Base-by-base conservation (phyloP, 2,113 vertebrate genomes). In the Speoplatyrhinus poulsoni region DNA sequence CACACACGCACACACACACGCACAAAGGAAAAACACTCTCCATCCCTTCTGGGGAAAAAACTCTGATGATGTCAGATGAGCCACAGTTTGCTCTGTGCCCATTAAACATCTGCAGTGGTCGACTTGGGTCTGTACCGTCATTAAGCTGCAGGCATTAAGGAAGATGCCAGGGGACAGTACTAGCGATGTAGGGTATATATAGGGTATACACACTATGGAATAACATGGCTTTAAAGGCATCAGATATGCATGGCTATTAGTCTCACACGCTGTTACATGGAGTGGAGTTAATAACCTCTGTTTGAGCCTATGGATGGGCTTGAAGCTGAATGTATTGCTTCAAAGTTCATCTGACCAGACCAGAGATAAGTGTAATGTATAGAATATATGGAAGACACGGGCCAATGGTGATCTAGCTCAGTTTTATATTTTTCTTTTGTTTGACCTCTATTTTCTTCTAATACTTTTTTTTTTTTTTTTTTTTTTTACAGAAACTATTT, bases 61-160 rank as follows among this genome's bases (percentile, higher is more conserved):
- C 41, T 52, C 53, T 58, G 71, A 80, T 26, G 26, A 26, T 26
- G 26, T 26, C 83, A 88, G 80, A 88, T 85, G 83, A 88, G 73
- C 79, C 50, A 65, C 52, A 80, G 76, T 75, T 81, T 85, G 73
- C 72, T 48, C 72, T 62, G 76, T 68, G 64, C 11, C 64, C 41
- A 49, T 32, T 65, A 33, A 81, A 86, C 84, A 89, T 88, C 88
- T 90, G 87, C 70, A 88, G 75, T 13, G 9, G 66, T 49, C 16
- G 12, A 48, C 76, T 87, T 56, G 56, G 78, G 83, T 66, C 68
- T 65, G 9, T 72, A 77, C 54, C 0, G 54, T 79, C 83, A 70
- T 79, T 90, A 88, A 88, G 77, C 84, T 73, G 32, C 19, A 62
- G 76, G 87, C 79, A 86, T 82, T 79, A 66, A 81, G 71, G 70